Evolutionary conservation across 2,797 vertebrate genomes (phyloP).

Genomic region (Capromys pilorides): DNA sequence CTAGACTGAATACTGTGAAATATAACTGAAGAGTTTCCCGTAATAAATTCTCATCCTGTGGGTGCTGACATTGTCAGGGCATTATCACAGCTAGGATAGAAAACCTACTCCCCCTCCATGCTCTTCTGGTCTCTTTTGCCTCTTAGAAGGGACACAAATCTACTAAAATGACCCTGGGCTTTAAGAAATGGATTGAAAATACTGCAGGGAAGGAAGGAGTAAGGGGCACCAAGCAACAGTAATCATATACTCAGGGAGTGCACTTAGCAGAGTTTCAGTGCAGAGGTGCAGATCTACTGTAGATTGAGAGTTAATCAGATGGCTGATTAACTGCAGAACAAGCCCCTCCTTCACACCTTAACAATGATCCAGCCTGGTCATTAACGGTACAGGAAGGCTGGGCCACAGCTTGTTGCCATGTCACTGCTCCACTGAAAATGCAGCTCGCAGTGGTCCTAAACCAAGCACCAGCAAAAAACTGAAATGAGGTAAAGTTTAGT

Average conservation of each 20-base stretch:
- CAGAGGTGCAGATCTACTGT: neutral
- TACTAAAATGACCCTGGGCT: neutral
- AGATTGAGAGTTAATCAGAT: neutral
- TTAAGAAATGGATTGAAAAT: neutral
- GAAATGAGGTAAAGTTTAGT: neutral
- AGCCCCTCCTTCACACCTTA: neutral
- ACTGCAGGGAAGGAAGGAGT: neutral
- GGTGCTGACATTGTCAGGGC: neutral
- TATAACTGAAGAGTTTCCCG: neutral
- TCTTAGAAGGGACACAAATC: neutral
- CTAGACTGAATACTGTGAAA: neutral
- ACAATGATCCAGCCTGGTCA: neutral
- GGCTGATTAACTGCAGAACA: neutral
- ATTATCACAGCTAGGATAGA: neutral
- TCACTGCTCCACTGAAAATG: neutral
- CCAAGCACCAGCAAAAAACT: neutral
- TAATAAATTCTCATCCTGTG: neutral
- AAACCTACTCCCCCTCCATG: neutral
- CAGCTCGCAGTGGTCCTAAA: neutral
- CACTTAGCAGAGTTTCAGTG: neutral
- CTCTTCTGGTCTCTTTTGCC: neutral
- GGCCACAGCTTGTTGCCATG: neutral
- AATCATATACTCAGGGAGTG: neutral
- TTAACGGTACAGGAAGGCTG: neutral
- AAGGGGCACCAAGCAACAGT: neutral